These are phyloP conservation scores for Anastatus disparis DNA, from an alignment of 1,140 invertebrate genomes.

Conservation along the genomic window DNA sequence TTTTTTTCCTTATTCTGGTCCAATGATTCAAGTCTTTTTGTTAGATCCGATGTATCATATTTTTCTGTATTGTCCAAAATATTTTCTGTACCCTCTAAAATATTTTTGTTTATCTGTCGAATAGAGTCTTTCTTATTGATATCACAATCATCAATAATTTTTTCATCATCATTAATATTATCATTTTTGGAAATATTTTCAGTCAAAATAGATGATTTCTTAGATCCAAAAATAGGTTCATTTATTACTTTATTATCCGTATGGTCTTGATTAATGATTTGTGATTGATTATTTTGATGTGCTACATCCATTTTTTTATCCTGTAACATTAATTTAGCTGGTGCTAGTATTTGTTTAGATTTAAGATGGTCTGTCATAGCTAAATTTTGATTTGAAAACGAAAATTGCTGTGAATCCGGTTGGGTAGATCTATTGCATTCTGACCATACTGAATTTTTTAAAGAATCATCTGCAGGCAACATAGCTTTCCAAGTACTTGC, in stretches of 20 bases:
- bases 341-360: conserved; percentile 12
- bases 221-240: neutral
- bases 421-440: neutral
- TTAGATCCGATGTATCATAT: conserved; percentile 35
- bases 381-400: conserved; percentile 1
- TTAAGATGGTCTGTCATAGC: neutral
- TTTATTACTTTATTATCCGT: neutral
- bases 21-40: conserved; percentile 43
- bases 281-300: neutral
- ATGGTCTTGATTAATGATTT: neutral
- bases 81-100: no score
- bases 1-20: conserved; percentile 25
- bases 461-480: neutral
- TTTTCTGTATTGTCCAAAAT: neutral
- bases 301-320: neutral
- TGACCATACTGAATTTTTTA: neutral
- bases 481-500: conserved; percentile 16
- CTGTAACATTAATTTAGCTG: conserved; percentile 4
- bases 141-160: neutral
- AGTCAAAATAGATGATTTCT: no score
- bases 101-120: neutral
- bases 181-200: no score
- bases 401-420: neutral
- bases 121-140: neutral
- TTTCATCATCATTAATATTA: neutral